phyloP scores from a whole-genome alignment of 2,113 vertebrate genomes.

The Xenus cinereus region DNA sequence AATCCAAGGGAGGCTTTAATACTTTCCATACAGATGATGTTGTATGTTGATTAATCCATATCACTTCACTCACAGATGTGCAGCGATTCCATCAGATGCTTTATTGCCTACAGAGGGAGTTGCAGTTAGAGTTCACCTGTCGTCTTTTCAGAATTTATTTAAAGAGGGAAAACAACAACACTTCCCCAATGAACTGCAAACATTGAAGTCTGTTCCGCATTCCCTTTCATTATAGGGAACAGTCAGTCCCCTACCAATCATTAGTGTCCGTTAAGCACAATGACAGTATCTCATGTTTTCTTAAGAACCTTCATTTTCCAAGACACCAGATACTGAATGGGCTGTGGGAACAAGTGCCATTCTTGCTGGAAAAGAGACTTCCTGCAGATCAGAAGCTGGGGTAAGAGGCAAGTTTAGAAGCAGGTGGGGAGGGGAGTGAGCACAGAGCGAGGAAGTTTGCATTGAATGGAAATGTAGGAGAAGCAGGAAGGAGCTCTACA shows the following conservation, averaged over 20 bases:
- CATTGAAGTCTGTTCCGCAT: neutral
- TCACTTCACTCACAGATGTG: slow-evolving; percentile 47
- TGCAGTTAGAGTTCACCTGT: slow-evolving; percentile 64
- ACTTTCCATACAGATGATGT: neutral
- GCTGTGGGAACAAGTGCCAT: neutral
- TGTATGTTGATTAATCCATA: slow-evolving; percentile 47
- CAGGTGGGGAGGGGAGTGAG: neutral
- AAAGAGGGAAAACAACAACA: slow-evolving; percentile 25
- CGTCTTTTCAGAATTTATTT: slow-evolving; percentile 51
- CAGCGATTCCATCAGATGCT: slow-evolving; percentile 42
- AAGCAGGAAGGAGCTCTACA: neutral
- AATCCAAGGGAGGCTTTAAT: neutral
- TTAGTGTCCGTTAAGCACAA: neutral
- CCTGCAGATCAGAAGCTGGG: neutral
- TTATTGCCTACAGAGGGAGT: slow-evolving; percentile 66
- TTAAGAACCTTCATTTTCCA: neutral
- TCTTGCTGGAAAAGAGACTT: neutral
- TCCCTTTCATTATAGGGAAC: neutral
- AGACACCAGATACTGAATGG: neutral
- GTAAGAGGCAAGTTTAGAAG: neutral
- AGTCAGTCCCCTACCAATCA: neutral
- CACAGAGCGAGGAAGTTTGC: neutral
- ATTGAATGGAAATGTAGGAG: neutral
- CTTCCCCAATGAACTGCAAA: slow-evolving; percentile 54
- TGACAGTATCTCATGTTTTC: neutral